These are phyloP conservation scores for Cydia pomonella DNA, from an alignment of 1,140 invertebrate genomes.

Conservation along the genomic window DNA sequence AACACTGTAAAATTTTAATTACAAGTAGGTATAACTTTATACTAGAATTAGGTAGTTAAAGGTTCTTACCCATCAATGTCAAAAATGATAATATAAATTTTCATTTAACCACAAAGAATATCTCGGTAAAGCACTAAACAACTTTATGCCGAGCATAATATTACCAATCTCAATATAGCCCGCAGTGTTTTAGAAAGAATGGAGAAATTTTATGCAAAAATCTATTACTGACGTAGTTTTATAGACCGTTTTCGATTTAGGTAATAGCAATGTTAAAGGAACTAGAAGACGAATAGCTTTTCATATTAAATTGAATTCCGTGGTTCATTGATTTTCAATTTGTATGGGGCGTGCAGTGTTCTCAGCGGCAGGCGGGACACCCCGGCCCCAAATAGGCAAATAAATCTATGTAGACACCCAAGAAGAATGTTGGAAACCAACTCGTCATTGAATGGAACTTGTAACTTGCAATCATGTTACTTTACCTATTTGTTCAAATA, in stretches of 20 bases:
- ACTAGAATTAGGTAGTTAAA: too few species aligned
- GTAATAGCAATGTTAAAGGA: constrained; percentile 30
- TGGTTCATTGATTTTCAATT: constrained; percentile 82
- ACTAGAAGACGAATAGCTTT: constrained; percentile 67
- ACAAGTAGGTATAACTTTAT: too few species aligned
- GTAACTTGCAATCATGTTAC: constrained; percentile 35
- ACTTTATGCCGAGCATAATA: constrained; percentile 11
- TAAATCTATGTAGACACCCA: constrained; percentile 52
- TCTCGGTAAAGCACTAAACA: constrained; percentile 1
- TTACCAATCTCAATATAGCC: constrained; percentile 32
- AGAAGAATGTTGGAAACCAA: constrained; percentile 37
- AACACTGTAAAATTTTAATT: too few species aligned
- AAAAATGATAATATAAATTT: not conserved
- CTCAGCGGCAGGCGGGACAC: constrained; percentile 47
- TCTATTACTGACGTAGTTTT: constrained; percentile 31
- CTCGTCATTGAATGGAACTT: constrained; percentile 34
- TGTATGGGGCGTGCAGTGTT: constrained; percentile 57
- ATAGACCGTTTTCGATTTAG: constrained; percentile 32
- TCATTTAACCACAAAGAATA: not conserved
- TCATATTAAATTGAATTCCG: constrained; percentile 82
- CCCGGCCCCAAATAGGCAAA: constrained; percentile 57
- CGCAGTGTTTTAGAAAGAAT: constrained; percentile 29
- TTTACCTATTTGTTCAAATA: constrained; percentile 37
- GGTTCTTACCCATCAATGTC: too few species aligned
- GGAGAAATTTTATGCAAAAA: constrained; percentile 34